Base-by-base conservation (phyloP, 2,113 vertebrate species). In the Jaculus jaculus region DNA sequence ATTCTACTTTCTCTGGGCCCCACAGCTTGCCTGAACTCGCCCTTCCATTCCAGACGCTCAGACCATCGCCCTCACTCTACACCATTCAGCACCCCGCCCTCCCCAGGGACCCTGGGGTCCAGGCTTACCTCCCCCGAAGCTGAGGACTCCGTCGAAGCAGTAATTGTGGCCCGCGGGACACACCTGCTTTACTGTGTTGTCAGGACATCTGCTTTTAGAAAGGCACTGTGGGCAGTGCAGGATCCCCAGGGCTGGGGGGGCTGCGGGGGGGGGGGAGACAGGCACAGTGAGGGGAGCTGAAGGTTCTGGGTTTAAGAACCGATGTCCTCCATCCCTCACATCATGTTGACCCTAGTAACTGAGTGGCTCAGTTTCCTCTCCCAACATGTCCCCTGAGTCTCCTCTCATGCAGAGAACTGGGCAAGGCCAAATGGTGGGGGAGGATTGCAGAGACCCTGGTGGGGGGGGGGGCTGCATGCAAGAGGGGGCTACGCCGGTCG, bases 221-320 rank as follows among this genome's bases (percentile, higher is more conserved):
- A 95, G 37, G 92, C 95, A 96, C 86, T 39, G 5, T 2, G 95
- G 95, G 66, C 95, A 96, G 60, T 5, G 24, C 79, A 65, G 4
- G 2, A 73, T 54, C 8, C 86, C 89, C 3, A 39, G 75, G 3
- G 0, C 92, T 94, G 69, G 28, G 65, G 79, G n/a, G 61, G 6
- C 92, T 94, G 69, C 23, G 65, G 79, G n/a, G 61, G 6, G 69
- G 28, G 65, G 79, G n/a, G 61, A 7, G 47, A 71, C 42, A 69
- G 39, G 5, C n/a, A 72, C 24, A 58, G 6, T 74, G 42, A 30
- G 54, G 30, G 34, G 1, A 12, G 11, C 10, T 42, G 68, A 23
- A 5, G 74, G 21, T 71, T 74, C 74, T 84, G 17, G 26, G 28
- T 28, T 5, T 23, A 37, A 24, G 39, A 18, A n/a, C 66, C 32